Conservation (phyloP, 2,113 vertebrate species). For the Trinectes maculatus region DNA sequence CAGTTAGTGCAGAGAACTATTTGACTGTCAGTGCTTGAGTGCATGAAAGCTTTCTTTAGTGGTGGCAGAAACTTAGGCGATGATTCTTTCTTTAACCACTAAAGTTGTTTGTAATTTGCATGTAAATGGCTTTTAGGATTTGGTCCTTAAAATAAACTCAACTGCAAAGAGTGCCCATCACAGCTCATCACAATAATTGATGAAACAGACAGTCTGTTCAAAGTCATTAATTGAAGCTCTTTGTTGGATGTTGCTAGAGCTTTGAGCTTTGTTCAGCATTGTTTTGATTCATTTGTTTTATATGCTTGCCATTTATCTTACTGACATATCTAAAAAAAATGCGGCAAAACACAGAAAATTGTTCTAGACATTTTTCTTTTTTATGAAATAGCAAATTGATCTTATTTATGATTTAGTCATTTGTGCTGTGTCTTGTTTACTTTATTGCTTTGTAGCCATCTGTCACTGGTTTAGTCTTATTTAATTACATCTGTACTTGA, state of each 20-base stretch:
- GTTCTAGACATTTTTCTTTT: conserved; percentile 44
- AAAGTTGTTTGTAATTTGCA: conserved; percentile 70
- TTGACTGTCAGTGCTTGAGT: conserved; percentile 66
- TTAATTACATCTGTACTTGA: conserved; percentile 51
- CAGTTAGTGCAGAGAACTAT: conserved; percentile 39
- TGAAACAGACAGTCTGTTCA: conserved; percentile 33
- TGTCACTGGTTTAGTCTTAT: conserved; percentile 53
- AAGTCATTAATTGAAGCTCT: conserved; percentile 37
- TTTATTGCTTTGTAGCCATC: conserved; percentile 49
- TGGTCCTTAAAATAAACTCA: conserved; percentile 64
- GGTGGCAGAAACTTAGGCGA: conserved; percentile 55
- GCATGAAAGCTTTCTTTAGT: conserved; percentile 75
- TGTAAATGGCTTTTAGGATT: conserved; percentile 77
- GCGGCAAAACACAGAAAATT: conserved; percentile 47
- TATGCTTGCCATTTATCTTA: conserved; percentile 51
- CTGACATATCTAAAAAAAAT: conserved; percentile 39
- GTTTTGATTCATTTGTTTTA: conserved; percentile 52
- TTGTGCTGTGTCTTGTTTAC: conserved; percentile 47
- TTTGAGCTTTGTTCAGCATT: conserved; percentile 46
- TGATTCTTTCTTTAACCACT: conserved; percentile 60
- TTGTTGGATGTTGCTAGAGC: conserved; percentile 23
- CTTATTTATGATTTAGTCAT: conserved; percentile 68
- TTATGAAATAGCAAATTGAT: conserved; percentile 55
- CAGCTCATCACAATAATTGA: conserved; percentile 39
- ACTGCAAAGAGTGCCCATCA: conserved; percentile 33